These are phyloP conservation scores for Drosophila meridiana DNA, from an alignment of 2,888 invertebrate species.

Conservation along the genomic window DNA sequence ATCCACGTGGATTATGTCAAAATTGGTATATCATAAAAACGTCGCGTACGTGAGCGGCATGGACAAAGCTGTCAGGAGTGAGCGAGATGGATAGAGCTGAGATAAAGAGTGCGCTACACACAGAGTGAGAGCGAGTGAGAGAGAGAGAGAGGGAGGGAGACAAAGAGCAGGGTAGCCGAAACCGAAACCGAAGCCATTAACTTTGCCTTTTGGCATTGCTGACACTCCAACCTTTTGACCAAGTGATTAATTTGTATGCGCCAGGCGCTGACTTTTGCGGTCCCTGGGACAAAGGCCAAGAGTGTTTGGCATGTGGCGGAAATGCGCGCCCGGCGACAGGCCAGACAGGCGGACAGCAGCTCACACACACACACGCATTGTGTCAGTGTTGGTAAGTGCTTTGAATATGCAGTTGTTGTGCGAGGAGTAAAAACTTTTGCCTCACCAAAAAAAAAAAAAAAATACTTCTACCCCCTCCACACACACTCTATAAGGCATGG, in stretches of 20 bases:
- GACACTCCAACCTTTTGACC: constrained; percentile 67
- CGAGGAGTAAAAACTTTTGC: constrained; percentile 60
- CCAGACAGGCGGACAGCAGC: constrained; percentile 2
- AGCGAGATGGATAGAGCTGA: background rate
- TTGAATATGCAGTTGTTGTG: constrained; percentile 51
- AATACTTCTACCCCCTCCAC: constrained; percentile 23
- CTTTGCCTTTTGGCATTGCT: constrained; percentile 45
- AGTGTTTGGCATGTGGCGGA: constrained; percentile 79
- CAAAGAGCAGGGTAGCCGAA: constrained; percentile 18
- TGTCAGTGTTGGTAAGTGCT: constrained; percentile 46
- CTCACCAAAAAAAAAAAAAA: constrained; percentile 17
- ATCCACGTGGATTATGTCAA: constrained; percentile 82
- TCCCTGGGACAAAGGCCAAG: constrained; percentile 76
- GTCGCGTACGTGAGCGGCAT: constrained; percentile 79
- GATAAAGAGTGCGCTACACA: background rate
- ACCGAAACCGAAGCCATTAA: constrained; percentile 59
- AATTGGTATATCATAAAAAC: constrained; percentile 84
- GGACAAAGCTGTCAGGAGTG: constrained; percentile 35
- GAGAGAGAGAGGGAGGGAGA: background rate
- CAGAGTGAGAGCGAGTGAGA: background rate
- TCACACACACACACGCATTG: constrained; percentile 20
- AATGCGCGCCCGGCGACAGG: constrained; percentile 73
- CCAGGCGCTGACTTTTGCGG: constrained; percentile 75
- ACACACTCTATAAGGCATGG: constrained; percentile 13
- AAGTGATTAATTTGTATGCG: constrained; percentile 77